Percentiles rank a stretch among this genome's conserved stretches.
phyloP scores from a whole-genome alignment of 2,888 invertebrate genomes.

The Mesorhabditis sp. region DNA sequence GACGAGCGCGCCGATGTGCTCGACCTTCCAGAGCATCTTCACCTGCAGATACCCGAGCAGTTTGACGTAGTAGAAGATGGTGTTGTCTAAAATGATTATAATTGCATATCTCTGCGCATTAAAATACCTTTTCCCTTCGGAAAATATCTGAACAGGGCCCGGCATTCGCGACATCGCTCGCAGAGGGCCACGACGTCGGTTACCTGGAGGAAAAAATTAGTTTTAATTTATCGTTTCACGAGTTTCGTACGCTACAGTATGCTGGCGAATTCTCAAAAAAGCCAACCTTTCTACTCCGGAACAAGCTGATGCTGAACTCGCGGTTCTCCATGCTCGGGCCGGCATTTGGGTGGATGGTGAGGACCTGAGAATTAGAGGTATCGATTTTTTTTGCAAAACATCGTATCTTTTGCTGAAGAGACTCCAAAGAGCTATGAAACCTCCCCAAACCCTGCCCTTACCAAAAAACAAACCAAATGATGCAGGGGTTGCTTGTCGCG shows the following conservation, averaged over 20 bases:
- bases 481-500: neutral
- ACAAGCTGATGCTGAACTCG: conserved; percentile 2
- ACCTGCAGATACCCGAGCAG: conserved; percentile 26
- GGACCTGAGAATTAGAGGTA: neutral
- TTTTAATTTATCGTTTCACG: neutral
- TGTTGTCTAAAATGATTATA: conserved; percentile 17
- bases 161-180: conserved; percentile 36
- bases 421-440: too few relatives aligned
- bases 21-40: conserved; percentile 34
- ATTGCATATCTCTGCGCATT: neutral
- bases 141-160: conserved; percentile 25
- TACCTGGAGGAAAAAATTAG: conserved; percentile 18
- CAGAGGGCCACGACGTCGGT: conserved; percentile 33
- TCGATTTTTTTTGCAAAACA: too few relatives aligned
- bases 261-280: neutral
- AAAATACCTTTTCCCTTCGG: conserved; percentile 16
- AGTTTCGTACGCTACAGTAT: neutral
- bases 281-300: neutral
- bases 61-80: conserved; percentile 21
- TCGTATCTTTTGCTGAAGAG: too few relatives aligned
- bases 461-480: neutral
- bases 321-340: neutral
- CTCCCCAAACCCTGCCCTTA: too few relatives aligned
- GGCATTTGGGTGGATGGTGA: neutral
- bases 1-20: conserved; percentile 28